These are phyloP conservation scores for Mesorhabditis belari DNA, from an alignment of 2,888 invertebrate genomes.

Conservation along the genomic window DNA sequence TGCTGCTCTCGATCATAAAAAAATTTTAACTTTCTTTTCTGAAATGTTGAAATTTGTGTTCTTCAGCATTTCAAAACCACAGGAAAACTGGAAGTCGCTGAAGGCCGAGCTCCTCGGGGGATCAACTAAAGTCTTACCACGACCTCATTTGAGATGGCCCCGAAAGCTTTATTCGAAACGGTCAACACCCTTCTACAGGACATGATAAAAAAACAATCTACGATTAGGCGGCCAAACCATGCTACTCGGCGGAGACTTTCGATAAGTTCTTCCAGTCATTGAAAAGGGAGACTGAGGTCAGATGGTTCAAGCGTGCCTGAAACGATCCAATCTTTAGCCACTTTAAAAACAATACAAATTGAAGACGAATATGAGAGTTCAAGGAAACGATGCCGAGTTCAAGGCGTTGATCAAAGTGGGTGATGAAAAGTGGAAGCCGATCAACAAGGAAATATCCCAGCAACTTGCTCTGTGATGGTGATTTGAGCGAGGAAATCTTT, in stretches of 20 bases:
- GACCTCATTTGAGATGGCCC: constrained; percentile 12
- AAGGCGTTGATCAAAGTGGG: background rate
- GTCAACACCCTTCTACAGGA: constrained; percentile 10
- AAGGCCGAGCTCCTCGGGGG: background rate
- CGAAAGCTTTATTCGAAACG: constrained; percentile 6
- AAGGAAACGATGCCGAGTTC: background rate
- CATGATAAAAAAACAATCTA: background rate
- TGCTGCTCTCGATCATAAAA: too few species aligned
- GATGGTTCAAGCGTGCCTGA: constrained; percentile 5
- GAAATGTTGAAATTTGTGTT: too few species aligned
- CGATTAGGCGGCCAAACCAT: constrained; percentile 15
- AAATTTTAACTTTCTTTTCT: too few species aligned
- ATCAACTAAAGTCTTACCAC: constrained; percentile 2
- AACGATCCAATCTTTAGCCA: constrained; percentile 3
- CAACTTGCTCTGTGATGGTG: background rate
- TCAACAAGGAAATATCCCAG: background rate
- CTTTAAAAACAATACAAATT: constrained; percentile 2
- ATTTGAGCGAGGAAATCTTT: constrained; percentile 2
- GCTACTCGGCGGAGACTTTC: constrained; percentile 15
- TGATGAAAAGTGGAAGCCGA: too few species aligned
- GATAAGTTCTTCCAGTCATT: constrained; percentile 13
- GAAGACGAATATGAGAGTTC: background rate
- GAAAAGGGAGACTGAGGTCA: constrained; percentile 3
- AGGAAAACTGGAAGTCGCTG: background rate
- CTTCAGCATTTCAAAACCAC: too few species aligned